phyloP scores from a whole-genome alignment of 2,113 vertebrate species.

The Carassius carassius region DNA sequence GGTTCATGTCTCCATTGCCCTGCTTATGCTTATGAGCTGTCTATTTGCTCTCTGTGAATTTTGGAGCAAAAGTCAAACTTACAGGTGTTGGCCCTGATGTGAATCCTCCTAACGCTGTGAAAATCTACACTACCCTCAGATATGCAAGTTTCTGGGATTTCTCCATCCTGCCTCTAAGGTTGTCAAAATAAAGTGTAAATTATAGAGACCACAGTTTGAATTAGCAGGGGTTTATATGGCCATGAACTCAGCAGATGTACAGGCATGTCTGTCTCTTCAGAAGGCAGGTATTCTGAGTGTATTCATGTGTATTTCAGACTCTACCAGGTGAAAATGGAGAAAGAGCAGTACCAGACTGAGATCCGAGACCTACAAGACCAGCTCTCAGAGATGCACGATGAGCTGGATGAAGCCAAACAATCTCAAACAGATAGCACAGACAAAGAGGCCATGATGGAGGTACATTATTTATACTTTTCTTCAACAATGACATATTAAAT shows the following conservation, averaged over 20 bases:
- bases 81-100: not conserved
- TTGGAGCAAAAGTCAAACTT: not conserved
- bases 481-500: no score
- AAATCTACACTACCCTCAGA: not conserved
- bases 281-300: slow-evolving; percentile 44
- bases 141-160: slow-evolving; percentile 3
- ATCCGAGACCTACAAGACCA: slow-evolving; percentile 97
- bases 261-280: not conserved
- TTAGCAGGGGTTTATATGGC: slow-evolving; percentile 51
- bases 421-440: slow-evolving; percentile 76
- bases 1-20: not conserved
- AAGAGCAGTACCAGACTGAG: slow-evolving; percentile 92
- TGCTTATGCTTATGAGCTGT: not conserved
- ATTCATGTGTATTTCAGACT: slow-evolving; percentile 75
- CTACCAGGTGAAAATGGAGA: slow-evolving; percentile 97
- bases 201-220: not conserved
- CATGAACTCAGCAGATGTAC: slow-evolving; percentile 37
- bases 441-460: slow-evolving; percentile 84
- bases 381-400: slow-evolving; percentile 98
- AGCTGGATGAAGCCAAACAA: slow-evolving; percentile 88
- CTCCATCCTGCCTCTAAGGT: not conserved
- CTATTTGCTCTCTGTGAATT: not conserved
- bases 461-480: slow-evolving; percentile 57
- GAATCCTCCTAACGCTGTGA: not conserved
- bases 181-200: slow-evolving; percentile 5